Evolutionary conservation across 2,113 vertebrate species (phyloP).

Genomic region (Rousettus leschenaultii): DNA sequence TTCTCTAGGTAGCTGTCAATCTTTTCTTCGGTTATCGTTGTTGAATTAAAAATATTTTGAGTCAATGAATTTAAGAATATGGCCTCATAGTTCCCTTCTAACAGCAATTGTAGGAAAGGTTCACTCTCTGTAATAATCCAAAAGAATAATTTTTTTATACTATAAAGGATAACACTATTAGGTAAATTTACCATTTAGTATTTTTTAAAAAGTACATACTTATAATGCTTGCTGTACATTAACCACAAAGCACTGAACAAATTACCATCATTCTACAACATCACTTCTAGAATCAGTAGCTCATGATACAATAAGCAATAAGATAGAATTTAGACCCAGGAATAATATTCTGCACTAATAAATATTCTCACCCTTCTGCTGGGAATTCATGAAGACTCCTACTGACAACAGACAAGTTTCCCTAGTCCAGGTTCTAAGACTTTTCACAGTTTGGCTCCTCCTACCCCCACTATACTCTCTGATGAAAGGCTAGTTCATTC

Average conservation of each 20-base stretch:
- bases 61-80: slow-evolving; percentile 85
- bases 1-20: slow-evolving; percentile 88
- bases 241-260: background rate
- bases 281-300: background rate
- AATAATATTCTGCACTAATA: background rate
- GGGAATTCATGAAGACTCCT: background rate
- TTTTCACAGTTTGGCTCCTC: background rate
- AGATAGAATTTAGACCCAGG: background rate
- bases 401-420: background rate
- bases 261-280: background rate
- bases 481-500: background rate
- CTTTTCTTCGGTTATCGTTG: slow-evolving; percentile 74
- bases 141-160: slow-evolving; percentile 12
- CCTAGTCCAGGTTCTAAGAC: background rate
- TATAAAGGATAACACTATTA: background rate
- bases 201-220: background rate
- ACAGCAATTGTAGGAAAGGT: slow-evolving; percentile 84
- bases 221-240: background rate
- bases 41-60: slow-evolving; percentile 82
- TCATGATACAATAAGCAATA: background rate
- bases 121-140: slow-evolving; percentile 81
- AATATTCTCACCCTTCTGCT: background rate
- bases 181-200: background rate
- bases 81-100: slow-evolving; percentile 87
- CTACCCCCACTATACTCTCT: background rate